A percentile compares a stretch with the other conserved stretches of the same genome.
phyloP scores from a whole-genome alignment of 2,113 vertebrate species.

The Lanius collurio region DNA sequence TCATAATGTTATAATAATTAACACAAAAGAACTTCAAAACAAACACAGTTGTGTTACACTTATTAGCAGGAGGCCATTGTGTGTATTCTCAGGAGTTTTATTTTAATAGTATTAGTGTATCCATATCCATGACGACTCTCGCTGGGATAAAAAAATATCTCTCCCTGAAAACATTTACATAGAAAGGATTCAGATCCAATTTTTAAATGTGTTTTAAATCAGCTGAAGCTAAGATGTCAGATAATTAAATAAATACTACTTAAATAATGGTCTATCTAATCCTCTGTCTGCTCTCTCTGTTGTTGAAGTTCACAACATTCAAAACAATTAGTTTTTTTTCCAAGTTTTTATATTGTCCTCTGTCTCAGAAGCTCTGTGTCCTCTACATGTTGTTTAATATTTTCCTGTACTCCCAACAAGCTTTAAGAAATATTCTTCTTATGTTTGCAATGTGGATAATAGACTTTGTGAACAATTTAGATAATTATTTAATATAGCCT shows the following conservation, averaged over 20 bases:
- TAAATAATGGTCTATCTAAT: background rate
- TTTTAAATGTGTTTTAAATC: background rate
- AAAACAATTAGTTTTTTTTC: background rate
- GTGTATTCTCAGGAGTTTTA: background rate
- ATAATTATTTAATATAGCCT: background rate
- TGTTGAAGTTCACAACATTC: background rate
- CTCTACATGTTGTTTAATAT: background rate
- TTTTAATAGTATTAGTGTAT: background rate
- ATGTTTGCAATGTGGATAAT: background rate
- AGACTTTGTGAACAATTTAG: background rate
- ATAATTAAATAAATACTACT: background rate
- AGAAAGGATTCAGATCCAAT: background rate
- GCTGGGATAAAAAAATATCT: background rate
- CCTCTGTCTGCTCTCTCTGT: background rate
- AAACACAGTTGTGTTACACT: background rate
- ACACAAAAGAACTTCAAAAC: background rate
- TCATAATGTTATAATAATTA: background rate
- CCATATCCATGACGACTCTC: fast-evolving
- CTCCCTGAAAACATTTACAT: background rate
- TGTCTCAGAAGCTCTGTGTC: background rate
- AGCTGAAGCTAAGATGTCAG: background rate
- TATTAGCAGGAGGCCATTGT: background rate
- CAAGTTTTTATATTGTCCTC: background rate
- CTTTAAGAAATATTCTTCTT: background rate
- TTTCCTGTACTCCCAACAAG: background rate